Evolutionary conservation across 2,797 vertebrate species (phyloP), one percentile per base, ranked within the genome.

Genomic region (Kryptopterus vitreolus): DNA sequence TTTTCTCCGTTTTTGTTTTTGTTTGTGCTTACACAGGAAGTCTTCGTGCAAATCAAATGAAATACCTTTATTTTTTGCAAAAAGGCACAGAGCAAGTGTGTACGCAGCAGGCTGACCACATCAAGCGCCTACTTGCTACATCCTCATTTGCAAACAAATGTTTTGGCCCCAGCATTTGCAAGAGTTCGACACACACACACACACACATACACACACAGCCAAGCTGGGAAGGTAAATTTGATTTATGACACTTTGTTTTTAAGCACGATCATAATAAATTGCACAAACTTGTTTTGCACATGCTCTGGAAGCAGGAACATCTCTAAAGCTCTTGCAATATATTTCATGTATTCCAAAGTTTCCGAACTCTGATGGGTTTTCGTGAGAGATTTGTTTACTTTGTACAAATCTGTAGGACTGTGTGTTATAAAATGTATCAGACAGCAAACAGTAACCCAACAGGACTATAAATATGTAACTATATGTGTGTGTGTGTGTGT

Each of bases 91-190:
- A 26, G 22, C 62, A 58, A 66, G 33, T 50, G 43, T 8, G 7
- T n/a, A 7, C 29, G 48, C 31, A 35, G 52, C 29, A 38, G 9
- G 46, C 35, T 72, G 69, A 72, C 66, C 24, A 24, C 29, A 57
- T 11, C 50, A 52, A 68, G 29, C 16, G 62, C 48, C 48, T 29
- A 59, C 58, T 43, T 68, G 59, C 16, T 76, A 31, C 50, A 82
- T 77, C 20, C 59, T 59, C 52, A 66, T 55, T n/a, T 29, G 29
- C 52, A 82, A 78, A 63, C 76, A 73, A 78, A 82, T 78, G 35
- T 29, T 29, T 11, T 48, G 10, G 13, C 8, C 74, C 24, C 10
- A 29, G 35, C n/a, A 73, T 82, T 78, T 78, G 76, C 59, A 78
- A 62, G 11, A 31, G 33, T 59, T 81, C 57, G 22, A 59, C 10